Evolutionary conservation across 1,140 invertebrate genomes (phyloP).

Genomic region (Cotesia glomerata): DNA sequence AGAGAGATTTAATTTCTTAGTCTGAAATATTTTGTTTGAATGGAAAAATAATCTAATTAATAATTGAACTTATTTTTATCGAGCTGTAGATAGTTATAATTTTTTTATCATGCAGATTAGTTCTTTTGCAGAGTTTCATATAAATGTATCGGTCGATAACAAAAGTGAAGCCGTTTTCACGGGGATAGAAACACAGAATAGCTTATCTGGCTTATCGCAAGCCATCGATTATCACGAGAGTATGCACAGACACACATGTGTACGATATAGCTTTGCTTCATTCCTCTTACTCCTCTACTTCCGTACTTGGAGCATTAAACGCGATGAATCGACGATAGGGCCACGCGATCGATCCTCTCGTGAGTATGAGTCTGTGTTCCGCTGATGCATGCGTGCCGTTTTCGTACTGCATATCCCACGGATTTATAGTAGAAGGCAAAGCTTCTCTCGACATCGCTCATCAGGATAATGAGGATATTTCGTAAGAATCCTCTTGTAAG

Average conservation of each 20-base stretch:
- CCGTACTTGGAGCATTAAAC: conserved; percentile 19
- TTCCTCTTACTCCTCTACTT: conserved; percentile 1
- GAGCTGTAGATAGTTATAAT: too few relatives aligned
- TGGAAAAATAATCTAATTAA: too few relatives aligned
- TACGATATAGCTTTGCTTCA: not conserved
- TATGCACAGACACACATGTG: conserved; percentile 8
- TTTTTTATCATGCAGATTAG: too few relatives aligned
- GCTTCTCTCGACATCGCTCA: not conserved
- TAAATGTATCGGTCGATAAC: conserved; percentile 13
- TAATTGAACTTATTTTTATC: not conserved
- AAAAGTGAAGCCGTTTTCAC: conserved; percentile 17
- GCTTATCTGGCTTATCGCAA: conserved; percentile 26
- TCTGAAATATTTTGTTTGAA: too few relatives aligned
- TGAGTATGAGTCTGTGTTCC: conserved; percentile 3
- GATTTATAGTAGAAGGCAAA: too few relatives aligned
- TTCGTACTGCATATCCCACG: too few relatives aligned
- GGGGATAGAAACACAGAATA: not conserved
- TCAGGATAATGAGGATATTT: not conserved
- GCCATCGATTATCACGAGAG: conserved; percentile 23
- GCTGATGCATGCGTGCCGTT: too few relatives aligned
- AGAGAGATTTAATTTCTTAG: too few relatives aligned
- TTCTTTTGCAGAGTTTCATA: not conserved
- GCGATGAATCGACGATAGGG: conserved; percentile 24
- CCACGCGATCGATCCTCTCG: conserved; percentile 16
- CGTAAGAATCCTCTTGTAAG: too few relatives aligned